Evolutionary conservation across 2,113 vertebrate species (phyloP), one percentile per base, ranked within the genome.

Genomic region (Myiagra hebetior): DNA sequence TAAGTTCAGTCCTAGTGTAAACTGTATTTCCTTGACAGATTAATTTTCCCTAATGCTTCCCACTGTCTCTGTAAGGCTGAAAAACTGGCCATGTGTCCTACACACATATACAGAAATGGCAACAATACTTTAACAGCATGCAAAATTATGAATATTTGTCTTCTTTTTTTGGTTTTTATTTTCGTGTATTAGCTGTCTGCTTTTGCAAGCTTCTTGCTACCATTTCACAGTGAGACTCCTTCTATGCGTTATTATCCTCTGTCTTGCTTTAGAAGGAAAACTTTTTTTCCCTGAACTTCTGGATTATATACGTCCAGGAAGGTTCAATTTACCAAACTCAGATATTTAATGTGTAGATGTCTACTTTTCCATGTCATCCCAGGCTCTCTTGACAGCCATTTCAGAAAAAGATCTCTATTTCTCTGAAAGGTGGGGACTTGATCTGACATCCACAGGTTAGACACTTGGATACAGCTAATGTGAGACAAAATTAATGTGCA

Each of bases 211-310:
- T 59, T 46, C 33, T 88, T 52, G 7, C 7, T 77, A 46, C 15
- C 12, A 33, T 53, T 81, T 74, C 31, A 59, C 4, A 52, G 15
- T 49, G 6, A 35, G 9, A 13, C 13, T 64, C 14, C 8, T 83
- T 39, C 59, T 33, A 63, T 8, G 21, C 0, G 0, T 24, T 86
- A 73, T 42, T 59, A 20, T 21, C 19, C 10, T 64, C 30, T 59
- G 31, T 3, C 5, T 73, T 86, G 13, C 16, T 91, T 52, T 39
- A 69, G 39, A 73, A 33, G 39, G 7, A 63, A 26, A 23, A 10
- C 2, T 10, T 20, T 52, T 72, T 12, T 39, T n/a, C 31, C 5
- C 7, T 33, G 6, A 49, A 78, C 4, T 64, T 88, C 46, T 44
- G 57, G 3, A 10, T 37, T 76, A 5, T 57, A 1, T 69, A 31